Conservation (phyloP, 2,888 invertebrate genomes). For the Chironomus riparius region DNA sequence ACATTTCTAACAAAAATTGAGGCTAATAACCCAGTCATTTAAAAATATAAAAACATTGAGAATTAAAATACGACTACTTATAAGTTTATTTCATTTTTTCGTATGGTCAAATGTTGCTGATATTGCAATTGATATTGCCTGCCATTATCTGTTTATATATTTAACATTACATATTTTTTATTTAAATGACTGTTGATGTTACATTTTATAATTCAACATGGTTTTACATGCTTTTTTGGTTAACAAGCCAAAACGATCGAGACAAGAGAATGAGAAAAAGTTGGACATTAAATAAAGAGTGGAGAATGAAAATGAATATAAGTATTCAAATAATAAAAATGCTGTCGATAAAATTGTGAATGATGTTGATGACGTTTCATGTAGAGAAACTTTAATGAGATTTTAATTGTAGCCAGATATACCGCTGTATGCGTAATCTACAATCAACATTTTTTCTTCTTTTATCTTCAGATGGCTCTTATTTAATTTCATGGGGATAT, state of each 20-base stretch:
- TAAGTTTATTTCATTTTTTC: not conserved
- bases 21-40: constrained; percentile 18
- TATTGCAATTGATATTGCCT: constrained; percentile 7
- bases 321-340: not conserved
- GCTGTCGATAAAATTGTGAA: not conserved
- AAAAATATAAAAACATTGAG: not conserved
- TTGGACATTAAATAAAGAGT: not conserved
- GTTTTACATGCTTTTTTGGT: no score
- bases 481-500: not conserved
- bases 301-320: not conserved
- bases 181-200: no score
- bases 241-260: no score
- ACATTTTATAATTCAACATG: no score
- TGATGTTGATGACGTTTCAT: not conserved
- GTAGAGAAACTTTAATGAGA: constrained; percentile 4
- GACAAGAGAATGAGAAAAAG: not conserved
- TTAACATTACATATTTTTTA: no score
- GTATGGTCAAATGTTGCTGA: not conserved
- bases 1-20: not conserved
- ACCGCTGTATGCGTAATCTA: not conserved
- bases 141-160: not conserved
- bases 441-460: not conserved
- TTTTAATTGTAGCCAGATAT: not conserved
- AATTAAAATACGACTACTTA: no score
- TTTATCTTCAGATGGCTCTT: not conserved